phyloP scores from a whole-genome alignment of 2,113 vertebrate genomes.

The Chiloscyllium plagiosum region DNA sequence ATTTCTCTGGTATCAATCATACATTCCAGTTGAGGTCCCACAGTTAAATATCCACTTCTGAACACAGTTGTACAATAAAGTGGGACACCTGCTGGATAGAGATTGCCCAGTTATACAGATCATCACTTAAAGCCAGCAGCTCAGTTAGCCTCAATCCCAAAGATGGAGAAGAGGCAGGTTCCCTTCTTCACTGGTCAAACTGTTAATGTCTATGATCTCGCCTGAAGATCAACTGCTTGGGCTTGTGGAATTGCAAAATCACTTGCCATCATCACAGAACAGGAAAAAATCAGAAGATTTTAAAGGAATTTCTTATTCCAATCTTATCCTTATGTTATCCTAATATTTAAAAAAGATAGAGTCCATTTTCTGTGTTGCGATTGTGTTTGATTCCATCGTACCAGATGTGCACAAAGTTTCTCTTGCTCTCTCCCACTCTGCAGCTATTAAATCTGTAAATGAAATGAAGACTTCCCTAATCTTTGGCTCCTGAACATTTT shows the following conservation, averaged over 20 bases:
- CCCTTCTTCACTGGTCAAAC: not conserved
- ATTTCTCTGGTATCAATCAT: too few relatives aligned
- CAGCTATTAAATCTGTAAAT: not conserved
- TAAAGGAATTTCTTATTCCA: not conserved
- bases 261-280: not conserved
- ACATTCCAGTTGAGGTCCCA: not conserved
- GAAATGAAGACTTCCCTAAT: conserved; percentile 10
- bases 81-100: not conserved
- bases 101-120: not conserved
- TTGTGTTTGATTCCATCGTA: not conserved
- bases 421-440: not conserved
- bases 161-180: not conserved
- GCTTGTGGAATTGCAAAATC: too few relatives aligned
- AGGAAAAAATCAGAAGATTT: not conserved
- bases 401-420: not conserved
- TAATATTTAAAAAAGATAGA: not conserved
- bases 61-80: too few relatives aligned
- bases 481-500: not conserved
- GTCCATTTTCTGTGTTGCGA: not conserved
- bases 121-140: not conserved
- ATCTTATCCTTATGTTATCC: not conserved
- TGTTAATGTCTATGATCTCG: not conserved
- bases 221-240: not conserved
- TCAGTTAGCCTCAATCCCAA: not conserved
- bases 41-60: not conserved